These are phyloP conservation scores for Drosophila mettleri DNA, from an alignment of 2,888 invertebrate genomes.

Conservation along the genomic window DNA sequence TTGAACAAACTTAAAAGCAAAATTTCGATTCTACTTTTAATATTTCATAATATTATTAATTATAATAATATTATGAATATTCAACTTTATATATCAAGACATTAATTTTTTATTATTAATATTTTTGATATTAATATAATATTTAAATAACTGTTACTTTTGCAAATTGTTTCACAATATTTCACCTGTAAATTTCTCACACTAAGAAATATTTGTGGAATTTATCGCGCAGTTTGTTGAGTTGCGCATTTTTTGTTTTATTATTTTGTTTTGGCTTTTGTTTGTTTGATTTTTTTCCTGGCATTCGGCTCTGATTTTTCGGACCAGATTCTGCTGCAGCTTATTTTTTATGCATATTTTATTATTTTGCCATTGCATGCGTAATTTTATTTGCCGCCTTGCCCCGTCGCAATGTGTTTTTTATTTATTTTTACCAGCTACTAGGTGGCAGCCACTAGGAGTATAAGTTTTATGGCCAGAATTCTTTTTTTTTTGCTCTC, in stretches of 20 bases:
- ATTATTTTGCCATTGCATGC: conserved; percentile 75
- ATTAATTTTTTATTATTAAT: background rate
- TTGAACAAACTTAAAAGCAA: too few relatives aligned
- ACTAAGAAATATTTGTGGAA: conserved; percentile 1
- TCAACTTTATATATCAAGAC: too few relatives aligned
- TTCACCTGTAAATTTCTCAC: background rate
- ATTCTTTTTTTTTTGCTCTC: conserved; percentile 27
- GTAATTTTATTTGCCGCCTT: conserved; percentile 72
- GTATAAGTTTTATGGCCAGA: conserved; percentile 69
- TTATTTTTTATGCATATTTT: conserved; percentile 78
- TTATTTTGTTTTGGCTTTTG: conserved; percentile 11
- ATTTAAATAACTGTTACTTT: background rate
- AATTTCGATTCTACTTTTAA: too few relatives aligned
- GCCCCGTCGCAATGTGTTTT: conserved; percentile 23
- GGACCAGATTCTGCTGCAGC: conserved; percentile 70
- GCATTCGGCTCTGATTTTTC: conserved; percentile 36
- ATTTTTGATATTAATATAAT: too few relatives aligned
- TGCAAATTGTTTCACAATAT: background rate
- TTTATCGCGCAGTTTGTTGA: conserved; percentile 5
- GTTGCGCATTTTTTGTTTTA: conserved; percentile 1
- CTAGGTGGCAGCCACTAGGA: conserved; percentile 41
- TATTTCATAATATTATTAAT: too few relatives aligned
- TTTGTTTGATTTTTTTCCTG: conserved; percentile 17
- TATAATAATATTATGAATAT: too few relatives aligned
- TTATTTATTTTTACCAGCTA: conserved; percentile 47